phyloP scores from a whole-genome alignment of 1,140 invertebrate species.

The Solenopsis invicta region DNA sequence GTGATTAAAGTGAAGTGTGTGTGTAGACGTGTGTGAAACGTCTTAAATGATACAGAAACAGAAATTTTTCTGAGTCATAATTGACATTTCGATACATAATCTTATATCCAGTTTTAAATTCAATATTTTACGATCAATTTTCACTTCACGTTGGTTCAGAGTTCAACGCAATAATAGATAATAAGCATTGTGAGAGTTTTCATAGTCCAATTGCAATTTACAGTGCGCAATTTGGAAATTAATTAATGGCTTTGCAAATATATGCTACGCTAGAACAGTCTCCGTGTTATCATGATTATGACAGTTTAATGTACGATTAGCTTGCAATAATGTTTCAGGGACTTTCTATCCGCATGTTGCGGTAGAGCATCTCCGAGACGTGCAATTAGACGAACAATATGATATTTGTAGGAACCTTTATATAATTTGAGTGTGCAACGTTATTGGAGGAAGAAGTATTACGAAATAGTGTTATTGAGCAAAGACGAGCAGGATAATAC shows the following conservation, averaged over 20 bases:
- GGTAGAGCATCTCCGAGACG: conserved; percentile 16
- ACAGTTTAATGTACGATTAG: conserved; percentile 57
- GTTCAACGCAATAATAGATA: background rate
- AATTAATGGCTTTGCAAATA: background rate
- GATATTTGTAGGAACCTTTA: background rate
- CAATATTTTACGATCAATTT: background rate
- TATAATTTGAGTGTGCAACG: background rate
- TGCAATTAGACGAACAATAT: background rate
- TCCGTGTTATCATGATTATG: conserved; percentile 20
- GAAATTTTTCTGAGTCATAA: background rate
- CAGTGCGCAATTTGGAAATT: background rate
- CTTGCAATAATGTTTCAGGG: conserved; percentile 45
- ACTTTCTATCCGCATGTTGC: conserved; percentile 60
- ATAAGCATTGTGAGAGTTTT: background rate
- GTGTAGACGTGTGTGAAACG: background rate
- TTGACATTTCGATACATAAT: conserved; percentile 19
- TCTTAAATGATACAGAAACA: background rate
- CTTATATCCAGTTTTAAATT: conserved; percentile 17
- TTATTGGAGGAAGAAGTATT: background rate
- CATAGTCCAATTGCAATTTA: background rate
- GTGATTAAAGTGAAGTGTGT: background rate
- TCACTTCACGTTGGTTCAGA: background rate
- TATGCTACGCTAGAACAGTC: background rate
- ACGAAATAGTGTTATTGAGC: background rate
- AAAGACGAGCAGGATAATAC: background rate